These are phyloP conservation scores for Trisateles emortualis DNA, from an alignment of 2,888 invertebrate genomes.

Conservation along the genomic window DNA sequence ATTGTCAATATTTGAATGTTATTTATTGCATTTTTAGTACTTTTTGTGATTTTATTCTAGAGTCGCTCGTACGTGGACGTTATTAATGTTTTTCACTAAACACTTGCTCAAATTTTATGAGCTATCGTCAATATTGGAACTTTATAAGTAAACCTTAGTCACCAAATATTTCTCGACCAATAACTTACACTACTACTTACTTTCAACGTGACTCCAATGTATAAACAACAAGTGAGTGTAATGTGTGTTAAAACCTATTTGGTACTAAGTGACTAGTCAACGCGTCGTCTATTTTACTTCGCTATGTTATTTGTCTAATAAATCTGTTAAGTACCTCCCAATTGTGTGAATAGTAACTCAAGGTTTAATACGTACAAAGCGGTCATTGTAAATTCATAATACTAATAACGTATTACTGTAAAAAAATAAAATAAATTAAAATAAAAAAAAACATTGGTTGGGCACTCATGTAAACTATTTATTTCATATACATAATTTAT, in stretches of 20 bases:
- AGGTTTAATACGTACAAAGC: too few species aligned
- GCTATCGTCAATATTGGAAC: conserved; percentile 36
- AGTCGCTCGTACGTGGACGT: conserved; percentile 2
- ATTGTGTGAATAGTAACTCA: too few species aligned
- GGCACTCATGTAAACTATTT: too few species aligned
- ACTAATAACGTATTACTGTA: too few species aligned
- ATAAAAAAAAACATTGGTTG: too few species aligned
- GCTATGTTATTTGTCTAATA: neutral
- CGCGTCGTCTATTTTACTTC: neutral
- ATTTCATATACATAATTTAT: too few species aligned
- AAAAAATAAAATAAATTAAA: too few species aligned
- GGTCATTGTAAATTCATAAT: too few species aligned
- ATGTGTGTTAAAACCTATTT: neutral
- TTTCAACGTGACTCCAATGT: conserved; percentile 19
- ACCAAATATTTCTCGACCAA: neutral
- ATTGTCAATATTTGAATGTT: neutral
- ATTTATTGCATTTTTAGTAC: conserved; percentile 1
- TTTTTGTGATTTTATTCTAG: neutral
- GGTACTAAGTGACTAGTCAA: neutral
- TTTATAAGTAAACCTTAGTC: neutral
- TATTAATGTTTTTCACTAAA: conserved; percentile 20
- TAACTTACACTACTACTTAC: neutral
- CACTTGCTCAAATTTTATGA: conserved; percentile 60
- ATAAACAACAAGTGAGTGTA: neutral
- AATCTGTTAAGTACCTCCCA: too few species aligned